phyloP scores from a whole-genome alignment of 2,888 invertebrate species.

The Gymnoscelis rufifasciata region DNA sequence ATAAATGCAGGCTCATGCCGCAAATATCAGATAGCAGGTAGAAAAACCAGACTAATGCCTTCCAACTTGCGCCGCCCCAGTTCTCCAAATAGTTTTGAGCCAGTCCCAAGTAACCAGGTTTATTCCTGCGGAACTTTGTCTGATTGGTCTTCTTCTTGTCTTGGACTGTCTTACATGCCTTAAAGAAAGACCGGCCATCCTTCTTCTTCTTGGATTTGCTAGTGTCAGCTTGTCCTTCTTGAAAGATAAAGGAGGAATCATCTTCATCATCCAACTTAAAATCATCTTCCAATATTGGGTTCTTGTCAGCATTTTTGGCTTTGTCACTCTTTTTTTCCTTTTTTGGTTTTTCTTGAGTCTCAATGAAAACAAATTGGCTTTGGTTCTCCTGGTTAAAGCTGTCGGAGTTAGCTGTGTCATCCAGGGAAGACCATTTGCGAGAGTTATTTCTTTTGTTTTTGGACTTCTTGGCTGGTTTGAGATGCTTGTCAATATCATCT shows the following conservation, averaged over 20 bases:
- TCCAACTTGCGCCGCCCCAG: constrained; percentile 79
- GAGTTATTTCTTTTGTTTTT: constrained; percentile 68
- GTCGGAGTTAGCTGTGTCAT: constrained; percentile 70
- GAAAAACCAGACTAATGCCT: constrained; percentile 86
- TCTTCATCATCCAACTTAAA: constrained; percentile 58
- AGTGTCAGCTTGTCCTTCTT: constrained; percentile 56
- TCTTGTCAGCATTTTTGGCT: constrained; percentile 48
- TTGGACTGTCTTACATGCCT: constrained; percentile 51
- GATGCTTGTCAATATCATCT: constrained; percentile 63
- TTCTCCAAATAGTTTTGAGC: constrained; percentile 70
- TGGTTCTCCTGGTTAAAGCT: constrained; percentile 51
- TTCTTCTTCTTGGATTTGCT: constrained; percentile 68
- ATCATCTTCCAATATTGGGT: constrained; percentile 46
- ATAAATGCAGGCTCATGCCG: constrained; percentile 85
- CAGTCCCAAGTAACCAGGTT: constrained; percentile 65
- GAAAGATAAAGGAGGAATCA: constrained; percentile 54
- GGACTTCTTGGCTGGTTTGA: constrained; percentile 58
- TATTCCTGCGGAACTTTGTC: constrained; percentile 59
- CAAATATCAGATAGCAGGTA: constrained; percentile 89
- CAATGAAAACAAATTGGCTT: constrained; percentile 71
- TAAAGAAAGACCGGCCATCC: constrained; percentile 62
- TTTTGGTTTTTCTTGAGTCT: constrained; percentile 66
- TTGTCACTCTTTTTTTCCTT: constrained; percentile 64
- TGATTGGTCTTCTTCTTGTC: constrained; percentile 72
- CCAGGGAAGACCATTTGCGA: constrained; percentile 81